Percentiles rank a stretch among this genome's conserved stretches.
Conservation (phyloP, 2,888 invertebrate genomes). For the Campoplex capitator region DNA sequence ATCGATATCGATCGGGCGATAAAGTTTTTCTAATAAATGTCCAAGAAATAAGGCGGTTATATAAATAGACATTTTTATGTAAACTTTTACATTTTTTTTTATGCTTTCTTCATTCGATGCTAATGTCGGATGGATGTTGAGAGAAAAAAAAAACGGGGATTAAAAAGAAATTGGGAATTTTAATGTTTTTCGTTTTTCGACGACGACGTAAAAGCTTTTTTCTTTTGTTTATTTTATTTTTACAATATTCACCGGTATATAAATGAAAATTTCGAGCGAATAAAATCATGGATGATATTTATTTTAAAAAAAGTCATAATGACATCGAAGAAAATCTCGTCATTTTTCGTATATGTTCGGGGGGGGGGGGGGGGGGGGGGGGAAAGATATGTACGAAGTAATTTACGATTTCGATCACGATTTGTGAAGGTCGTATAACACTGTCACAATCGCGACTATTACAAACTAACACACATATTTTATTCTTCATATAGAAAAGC, state of each 20-base stretch:
- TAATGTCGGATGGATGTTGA: not conserved
- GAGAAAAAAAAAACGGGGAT: not conserved
- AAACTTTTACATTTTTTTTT: not conserved
- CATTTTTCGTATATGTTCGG: not conserved
- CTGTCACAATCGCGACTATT: constrained; percentile 45
- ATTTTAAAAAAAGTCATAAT: too few relatives aligned
- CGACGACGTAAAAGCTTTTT: not conserved
- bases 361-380: not conserved
- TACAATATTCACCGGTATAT: not conserved
- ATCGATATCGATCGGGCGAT: constrained; percentile 20
- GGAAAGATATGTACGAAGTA: not conserved
- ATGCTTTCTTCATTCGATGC: not conserved
- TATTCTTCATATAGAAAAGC: constrained; percentile 1
- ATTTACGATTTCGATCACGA: constrained; percentile 63
- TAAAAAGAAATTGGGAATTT: not conserved
- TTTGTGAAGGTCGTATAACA: constrained; percentile 38
- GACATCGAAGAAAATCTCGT: not conserved
- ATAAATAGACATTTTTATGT: not conserved
- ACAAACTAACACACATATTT: constrained; percentile 35
- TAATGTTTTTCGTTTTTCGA: not conserved
- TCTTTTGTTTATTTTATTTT: not conserved
- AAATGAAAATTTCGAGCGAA: too few relatives aligned
- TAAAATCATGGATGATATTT: not conserved
- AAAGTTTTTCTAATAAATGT: constrained; percentile 8
- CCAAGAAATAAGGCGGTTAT: not conserved